Base-by-base conservation (phyloP, 2,888 invertebrate species). In the Microdon myrmicae region DNA sequence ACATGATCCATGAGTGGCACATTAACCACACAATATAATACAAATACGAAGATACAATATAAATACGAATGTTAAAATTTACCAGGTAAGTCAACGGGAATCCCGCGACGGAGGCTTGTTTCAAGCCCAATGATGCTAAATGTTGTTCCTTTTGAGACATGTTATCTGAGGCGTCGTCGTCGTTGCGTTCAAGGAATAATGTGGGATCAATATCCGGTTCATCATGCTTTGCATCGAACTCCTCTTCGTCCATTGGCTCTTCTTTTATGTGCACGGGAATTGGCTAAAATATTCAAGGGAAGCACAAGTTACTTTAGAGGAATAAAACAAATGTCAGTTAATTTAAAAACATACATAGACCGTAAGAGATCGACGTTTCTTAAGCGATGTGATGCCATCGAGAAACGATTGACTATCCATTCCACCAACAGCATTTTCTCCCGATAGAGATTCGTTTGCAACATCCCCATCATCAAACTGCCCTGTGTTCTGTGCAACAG, bases 131-230 rank as follows among this genome's bases (percentile, higher is more conserved):
- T 2, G 72, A 72, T 4, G 72, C 71, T 31, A 73, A 61, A 20
- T 72, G 72, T 35, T 69, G 70, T 53, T 66, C 66, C 16, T 66
- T 66, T 26, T 66, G 66, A 73, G 73, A 75, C 37, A 75, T 64
- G 13, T 74, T 71, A 49, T 74, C 71, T 41, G 76, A 74, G 43
- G 73, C 76, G 41, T 77, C 78, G 20, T 74, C 78, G 59, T 76
- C 76, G 44, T 72, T 75, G 29, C 77, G 77, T 55, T 78, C 79
- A 66, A 80, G 72, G 70, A 79, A 80, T 68, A 80, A 72, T 28
- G 74, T 75, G 19, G 80, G 79, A 72, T 80, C 80, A 35, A 80
- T 72, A 56, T 79, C 76, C 35, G 74, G 74, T 45, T 77, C 76
- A 48, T 78, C 78, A 10, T 61, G 68, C 45, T 74, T 72, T 25